phyloP scores from a whole-genome alignment of 2,113 vertebrate genomes.

The Ascaphus truei region DNA sequence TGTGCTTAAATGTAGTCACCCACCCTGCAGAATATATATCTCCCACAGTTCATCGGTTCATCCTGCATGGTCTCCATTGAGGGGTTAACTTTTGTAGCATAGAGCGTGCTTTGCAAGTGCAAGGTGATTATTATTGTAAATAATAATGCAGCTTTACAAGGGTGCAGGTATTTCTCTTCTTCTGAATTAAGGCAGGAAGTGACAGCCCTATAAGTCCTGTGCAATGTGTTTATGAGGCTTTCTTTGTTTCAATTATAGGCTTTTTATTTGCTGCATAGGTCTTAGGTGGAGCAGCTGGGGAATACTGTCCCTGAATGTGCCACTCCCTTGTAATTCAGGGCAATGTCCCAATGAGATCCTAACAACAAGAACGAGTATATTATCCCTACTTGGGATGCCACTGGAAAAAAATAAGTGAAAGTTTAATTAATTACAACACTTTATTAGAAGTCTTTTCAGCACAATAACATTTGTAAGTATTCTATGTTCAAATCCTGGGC shows the following conservation, averaged over 20 bases:
- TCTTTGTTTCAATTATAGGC: neutral
- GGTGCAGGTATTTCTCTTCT: neutral
- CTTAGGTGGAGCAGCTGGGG: neutral
- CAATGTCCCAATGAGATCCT: neutral
- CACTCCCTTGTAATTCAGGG: neutral
- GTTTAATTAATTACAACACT: neutral
- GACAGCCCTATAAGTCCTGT: neutral
- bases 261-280: neutral
- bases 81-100: neutral
- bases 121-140: neutral
- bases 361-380: too few relatives aligned
- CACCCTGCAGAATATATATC: too few relatives aligned
- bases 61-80: too few relatives aligned
- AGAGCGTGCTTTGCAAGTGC: neutral
- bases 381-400: too few relatives aligned
- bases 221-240: slow-evolving; percentile 8
- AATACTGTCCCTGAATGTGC: neutral
- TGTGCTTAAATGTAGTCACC: too few relatives aligned
- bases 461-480: neutral
- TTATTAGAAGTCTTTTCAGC: too few relatives aligned
- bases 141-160: neutral
- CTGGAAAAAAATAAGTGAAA: neutral
- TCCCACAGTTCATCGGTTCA: too few relatives aligned
- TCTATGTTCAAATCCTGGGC: too few relatives aligned
- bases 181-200: neutral